Conservation (phyloP, 2,888 invertebrate genomes). For the Dryobotodes eremita region DNA sequence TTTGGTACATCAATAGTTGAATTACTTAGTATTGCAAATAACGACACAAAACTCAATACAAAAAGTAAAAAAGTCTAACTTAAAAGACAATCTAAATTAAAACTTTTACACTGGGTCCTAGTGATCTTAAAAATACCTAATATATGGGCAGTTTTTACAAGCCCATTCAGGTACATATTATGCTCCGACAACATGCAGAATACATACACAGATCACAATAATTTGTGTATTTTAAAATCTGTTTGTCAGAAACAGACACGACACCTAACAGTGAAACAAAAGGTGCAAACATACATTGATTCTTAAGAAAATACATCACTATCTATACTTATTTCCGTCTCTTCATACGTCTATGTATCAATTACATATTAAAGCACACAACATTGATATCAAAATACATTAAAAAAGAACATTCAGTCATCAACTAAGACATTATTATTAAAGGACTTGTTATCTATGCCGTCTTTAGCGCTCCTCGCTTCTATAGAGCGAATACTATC, state of each 20-base stretch:
- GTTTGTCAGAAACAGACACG: slow-evolving; percentile 9
- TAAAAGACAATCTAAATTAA: slow-evolving; percentile 25
- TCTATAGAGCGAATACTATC: slow-evolving; percentile 75
- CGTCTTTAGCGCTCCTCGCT: slow-evolving; percentile 70
- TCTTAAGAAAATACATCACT: slow-evolving; percentile 24
- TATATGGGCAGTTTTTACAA: background rate
- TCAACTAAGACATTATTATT: slow-evolving; percentile 63
- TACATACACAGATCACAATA: slow-evolving; percentile 34
- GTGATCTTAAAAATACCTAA: slow-evolving; percentile 27
- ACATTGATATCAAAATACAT: slow-evolving; percentile 26
- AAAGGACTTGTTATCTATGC: slow-evolving; percentile 75
- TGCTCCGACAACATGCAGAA: slow-evolving; percentile 24
- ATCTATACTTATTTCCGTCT: slow-evolving; percentile 4
- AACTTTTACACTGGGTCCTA: slow-evolving; percentile 19
- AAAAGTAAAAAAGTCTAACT: slow-evolving; percentile 30
- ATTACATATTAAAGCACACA: slow-evolving; percentile 36
- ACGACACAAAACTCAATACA: slow-evolving; percentile 2
- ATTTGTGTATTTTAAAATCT: slow-evolving; percentile 15
- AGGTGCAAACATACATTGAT: slow-evolving; percentile 32
- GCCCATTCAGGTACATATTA: slow-evolving; percentile 47
- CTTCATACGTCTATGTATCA: slow-evolving; percentile 18
- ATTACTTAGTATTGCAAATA: background rate
- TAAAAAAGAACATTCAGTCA: slow-evolving; percentile 30
- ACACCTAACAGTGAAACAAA: slow-evolving; percentile 18
- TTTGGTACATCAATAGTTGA: slow-evolving; percentile 12